Conservation (phyloP, 1,140 invertebrate species). For the Monochamus saltuarius region DNA sequence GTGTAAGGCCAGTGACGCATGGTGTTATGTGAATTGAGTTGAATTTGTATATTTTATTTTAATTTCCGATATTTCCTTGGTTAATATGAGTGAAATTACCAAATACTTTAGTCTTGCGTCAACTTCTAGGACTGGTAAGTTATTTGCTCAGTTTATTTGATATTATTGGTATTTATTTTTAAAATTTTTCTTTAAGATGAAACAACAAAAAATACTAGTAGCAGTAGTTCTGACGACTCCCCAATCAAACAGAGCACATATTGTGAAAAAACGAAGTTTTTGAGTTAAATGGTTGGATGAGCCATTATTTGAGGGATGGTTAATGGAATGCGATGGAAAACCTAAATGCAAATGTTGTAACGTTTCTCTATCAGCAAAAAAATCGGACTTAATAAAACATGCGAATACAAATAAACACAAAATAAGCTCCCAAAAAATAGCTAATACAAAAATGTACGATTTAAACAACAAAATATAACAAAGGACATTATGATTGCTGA, state of each 20-base stretch:
- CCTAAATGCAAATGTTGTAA: conserved; percentile 8
- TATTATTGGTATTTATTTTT: conserved; percentile 3
- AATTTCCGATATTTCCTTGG: conserved; percentile 6
- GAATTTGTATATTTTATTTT: conserved; percentile 7
- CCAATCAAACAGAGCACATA: conserved; percentile 3
- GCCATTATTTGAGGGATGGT: conserved; percentile 4
- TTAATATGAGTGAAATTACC: conserved; percentile 6
- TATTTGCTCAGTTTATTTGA: conserved; percentile 4
- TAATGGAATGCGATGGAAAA: conserved; percentile 5
- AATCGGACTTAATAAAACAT: conserved; percentile 5
- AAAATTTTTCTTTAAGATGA: conserved; percentile 5
- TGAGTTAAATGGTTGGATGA: conserved; percentile 2
- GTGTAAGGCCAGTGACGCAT: conserved; percentile 5
- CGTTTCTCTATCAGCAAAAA: conserved; percentile 1
- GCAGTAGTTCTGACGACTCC: conserved; percentile 4
- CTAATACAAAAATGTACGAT: not conserved
- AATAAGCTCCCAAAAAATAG: not conserved
- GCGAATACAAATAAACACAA: not conserved
- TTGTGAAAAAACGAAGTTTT: conserved; percentile 4
- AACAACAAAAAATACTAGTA: conserved; percentile 1
- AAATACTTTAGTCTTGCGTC: conserved; percentile 3
- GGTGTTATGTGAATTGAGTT: conserved; percentile 5
- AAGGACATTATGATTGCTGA: conserved; percentile 7
- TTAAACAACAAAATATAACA: conserved; percentile 1
- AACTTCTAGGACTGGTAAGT: conserved; percentile 2